These are phyloP conservation scores for Protonibea diacanthus DNA, from an alignment of 2,797 vertebrate genomes.

Conservation along the genomic window DNA sequence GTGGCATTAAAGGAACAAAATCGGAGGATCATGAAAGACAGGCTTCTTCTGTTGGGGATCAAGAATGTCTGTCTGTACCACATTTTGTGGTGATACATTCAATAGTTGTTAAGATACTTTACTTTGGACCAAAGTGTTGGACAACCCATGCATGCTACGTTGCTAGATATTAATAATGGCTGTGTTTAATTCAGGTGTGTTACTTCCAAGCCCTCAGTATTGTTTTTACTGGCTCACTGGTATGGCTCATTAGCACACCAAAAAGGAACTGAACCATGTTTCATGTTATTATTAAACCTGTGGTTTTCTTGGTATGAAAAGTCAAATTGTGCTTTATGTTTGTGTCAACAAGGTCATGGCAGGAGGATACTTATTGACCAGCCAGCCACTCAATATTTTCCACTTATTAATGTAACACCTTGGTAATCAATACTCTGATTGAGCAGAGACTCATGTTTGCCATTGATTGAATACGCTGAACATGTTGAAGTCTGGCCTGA, in stretches of 20 bases:
- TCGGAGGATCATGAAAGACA: too few species aligned
- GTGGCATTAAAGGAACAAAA: too few species aligned
- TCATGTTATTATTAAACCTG: not conserved
- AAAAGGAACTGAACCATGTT: not conserved
- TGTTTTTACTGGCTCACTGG: not conserved
- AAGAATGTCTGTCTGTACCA: not conserved
- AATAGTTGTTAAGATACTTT: not conserved
- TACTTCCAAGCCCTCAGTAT: not conserved
- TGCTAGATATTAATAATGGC: not conserved
- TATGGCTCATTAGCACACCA: not conserved
- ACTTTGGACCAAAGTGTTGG: not conserved
- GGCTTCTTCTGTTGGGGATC: not conserved
- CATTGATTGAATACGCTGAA: not conserved
- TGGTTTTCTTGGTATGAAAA: not conserved
- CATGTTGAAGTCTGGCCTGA: not conserved
- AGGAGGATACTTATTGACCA: conserved; percentile 22
- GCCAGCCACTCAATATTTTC: conserved; percentile 26
- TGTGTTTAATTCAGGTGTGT: not conserved
- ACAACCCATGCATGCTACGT: not conserved
- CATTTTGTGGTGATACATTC: not conserved
- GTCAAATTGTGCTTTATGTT: conserved; percentile 3
- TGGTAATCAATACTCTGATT: conserved; percentile 31
- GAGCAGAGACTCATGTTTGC: not conserved
- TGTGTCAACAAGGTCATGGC: conserved; percentile 18
- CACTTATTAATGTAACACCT: conserved; percentile 26